Base-by-base conservation (phyloP, 2,113 vertebrate species). In the Eleginops maclovinus region DNA sequence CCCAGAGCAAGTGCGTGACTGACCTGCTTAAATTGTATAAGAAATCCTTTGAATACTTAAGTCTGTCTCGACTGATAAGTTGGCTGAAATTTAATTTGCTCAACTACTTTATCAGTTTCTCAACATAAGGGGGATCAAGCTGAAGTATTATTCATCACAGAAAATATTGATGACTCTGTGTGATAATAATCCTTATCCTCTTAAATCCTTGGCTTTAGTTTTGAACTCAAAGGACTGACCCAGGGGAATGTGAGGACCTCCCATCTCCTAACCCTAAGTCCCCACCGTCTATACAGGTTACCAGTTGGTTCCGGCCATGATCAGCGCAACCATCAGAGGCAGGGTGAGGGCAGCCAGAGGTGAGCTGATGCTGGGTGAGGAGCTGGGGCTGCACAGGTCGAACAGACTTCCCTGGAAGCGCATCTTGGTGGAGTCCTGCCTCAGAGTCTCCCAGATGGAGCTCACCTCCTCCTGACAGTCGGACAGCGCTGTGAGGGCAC, bases 321-420 rank as follows among this genome's bases (percentile, higher is more conserved):
- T 59, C 66, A 90, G 75, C 51, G 83, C 47, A 44, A 58, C 80
- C 17, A 88, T 81, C 82, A 93, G 69, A 0, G 84, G 88, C 77
- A 93, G 77, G 63, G 79, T 24, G 1, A 91, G 68, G n/a, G 75
- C 70, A 53, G 63, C 36, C 0, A 87, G 67, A 26, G 74, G 77
- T 15, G 74, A 75, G 36, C 63, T 65, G 40, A 79, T 64, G 21
- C 67, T 41, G 58, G 91, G 91, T 54, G 59, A 64, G 19, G 79
- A 85, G 78, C 87, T 89, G 68, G 91, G 82, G 84, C 91, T 92
- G 84, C 94, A 95, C 82, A 95, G 92, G 75, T 96, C 92, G 0
- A 95, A 95, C 82, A 96, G 87, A 81, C 93, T 94, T 60, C 94
- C 93, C 87, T 92, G 94, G 85, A 96, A 95, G 59, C 89, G 90